Percentiles rank a stretch among this genome's conserved stretches.
phyloP scores from a whole-genome alignment of 1,140 invertebrate species.

The Lanistes nyassanus region DNA sequence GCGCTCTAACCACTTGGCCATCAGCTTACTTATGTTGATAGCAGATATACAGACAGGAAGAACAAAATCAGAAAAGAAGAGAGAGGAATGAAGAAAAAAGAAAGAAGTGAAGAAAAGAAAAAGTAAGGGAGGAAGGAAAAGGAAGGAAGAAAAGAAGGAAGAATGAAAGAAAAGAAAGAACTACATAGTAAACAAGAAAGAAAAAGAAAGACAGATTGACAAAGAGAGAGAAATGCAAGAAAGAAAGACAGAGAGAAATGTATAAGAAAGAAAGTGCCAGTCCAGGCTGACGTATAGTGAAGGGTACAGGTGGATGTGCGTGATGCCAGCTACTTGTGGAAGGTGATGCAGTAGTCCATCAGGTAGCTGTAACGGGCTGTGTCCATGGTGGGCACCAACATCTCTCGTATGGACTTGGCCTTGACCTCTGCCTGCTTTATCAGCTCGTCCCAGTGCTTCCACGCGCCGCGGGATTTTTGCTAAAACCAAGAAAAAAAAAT shows the following conservation, averaged over 20 bases:
- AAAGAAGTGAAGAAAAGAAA: background rate
- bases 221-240: too few relatives aligned
- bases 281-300: too few relatives aligned
- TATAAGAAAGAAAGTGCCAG: too few relatives aligned
- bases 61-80: background rate
- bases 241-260: too few relatives aligned
- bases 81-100: background rate
- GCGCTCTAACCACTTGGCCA: too few relatives aligned
- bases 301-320: background rate
- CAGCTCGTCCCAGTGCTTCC: slow-evolving; percentile 69
- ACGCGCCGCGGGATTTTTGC: slow-evolving; percentile 64
- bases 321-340: slow-evolving; percentile 46
- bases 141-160: background rate
- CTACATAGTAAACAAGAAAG: slow-evolving; percentile 6
- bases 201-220: slow-evolving; percentile 13
- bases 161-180: background rate
- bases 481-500: slow-evolving; percentile 27
- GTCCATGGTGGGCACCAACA: slow-evolving; percentile 68
- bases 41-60: too few relatives aligned
- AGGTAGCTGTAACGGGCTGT: slow-evolving; percentile 66
- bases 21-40: too few relatives aligned
- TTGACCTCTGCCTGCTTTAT: slow-evolving; percentile 52
- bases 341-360: slow-evolving; percentile 62
- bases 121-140: slow-evolving; percentile 1
- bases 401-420: slow-evolving; percentile 63